phyloP scores from a whole-genome alignment of 2,113 vertebrate species.

The Tupaia tana region DNA sequence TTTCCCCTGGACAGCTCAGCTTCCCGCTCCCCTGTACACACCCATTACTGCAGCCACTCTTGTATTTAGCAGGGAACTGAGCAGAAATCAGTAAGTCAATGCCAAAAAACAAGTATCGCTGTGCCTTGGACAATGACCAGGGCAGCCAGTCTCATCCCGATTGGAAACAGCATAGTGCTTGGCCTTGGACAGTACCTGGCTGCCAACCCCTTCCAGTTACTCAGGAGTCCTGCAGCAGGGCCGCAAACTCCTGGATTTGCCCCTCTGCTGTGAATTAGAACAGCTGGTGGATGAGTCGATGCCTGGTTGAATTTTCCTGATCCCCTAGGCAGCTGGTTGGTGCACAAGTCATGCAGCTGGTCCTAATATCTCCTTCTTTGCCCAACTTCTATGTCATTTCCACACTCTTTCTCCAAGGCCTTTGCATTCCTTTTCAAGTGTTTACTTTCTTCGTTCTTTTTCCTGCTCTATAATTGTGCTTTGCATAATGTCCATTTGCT shows the following conservation, averaged over 20 bases:
- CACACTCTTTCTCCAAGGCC: not conserved
- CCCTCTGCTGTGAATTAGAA: not conserved
- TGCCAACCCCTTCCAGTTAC: not conserved
- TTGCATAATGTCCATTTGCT: not conserved
- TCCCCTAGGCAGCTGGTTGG: not conserved
- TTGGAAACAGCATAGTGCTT: not conserved
- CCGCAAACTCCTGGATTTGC: not conserved
- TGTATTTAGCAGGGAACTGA: not conserved
- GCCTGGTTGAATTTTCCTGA: not conserved
- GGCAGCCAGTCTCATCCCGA: rapidly evolving
- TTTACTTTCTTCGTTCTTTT: not conserved
- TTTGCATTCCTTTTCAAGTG: not conserved
- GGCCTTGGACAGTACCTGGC: not conserved
- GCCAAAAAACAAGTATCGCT: rapidly evolving
- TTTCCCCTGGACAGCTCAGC: too few relatives aligned
- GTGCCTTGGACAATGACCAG: not conserved
- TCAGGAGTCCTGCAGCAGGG: not conserved
- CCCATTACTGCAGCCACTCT: not conserved
- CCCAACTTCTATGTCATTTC: not conserved
- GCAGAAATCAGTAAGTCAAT: not conserved
- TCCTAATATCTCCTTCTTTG: not conserved
- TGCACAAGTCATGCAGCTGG: not conserved
- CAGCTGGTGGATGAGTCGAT: not conserved
- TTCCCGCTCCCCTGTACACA: too few relatives aligned
- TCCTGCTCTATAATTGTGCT: not conserved